Evolutionary conservation across 1,140 invertebrate species (phyloP).

Genomic region (Caenorhabditis brenneri): DNA sequence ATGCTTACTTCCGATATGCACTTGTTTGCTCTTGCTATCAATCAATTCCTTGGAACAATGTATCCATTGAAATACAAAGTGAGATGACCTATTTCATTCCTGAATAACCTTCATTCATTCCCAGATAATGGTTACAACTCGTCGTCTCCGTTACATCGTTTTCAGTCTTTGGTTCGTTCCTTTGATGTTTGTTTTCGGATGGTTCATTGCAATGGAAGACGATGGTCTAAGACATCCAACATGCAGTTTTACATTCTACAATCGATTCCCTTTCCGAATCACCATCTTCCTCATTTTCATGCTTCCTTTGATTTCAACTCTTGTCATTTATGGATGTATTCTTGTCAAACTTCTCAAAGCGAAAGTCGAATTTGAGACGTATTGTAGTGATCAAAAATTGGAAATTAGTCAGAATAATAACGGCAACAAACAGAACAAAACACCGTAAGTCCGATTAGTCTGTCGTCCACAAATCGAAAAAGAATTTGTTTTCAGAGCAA

Average conservation of each 20-base stretch:
- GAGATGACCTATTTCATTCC: background rate
- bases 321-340: conserved; percentile 60
- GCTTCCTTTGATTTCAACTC: conserved; percentile 59
- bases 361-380: conserved; percentile 61
- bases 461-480: too few relatives aligned
- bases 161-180: conserved; percentile 59
- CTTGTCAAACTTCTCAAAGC: conserved; percentile 59
- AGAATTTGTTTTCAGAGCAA: background rate
- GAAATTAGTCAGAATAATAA: background rate
- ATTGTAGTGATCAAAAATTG: background rate
- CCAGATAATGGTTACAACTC: conserved; percentile 63
- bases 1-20: conserved; percentile 66
- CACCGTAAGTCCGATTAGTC: background rate
- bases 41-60: conserved; percentile 65
- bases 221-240: conserved; percentile 39
- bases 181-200: conserved; percentile 53
- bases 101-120: background rate
- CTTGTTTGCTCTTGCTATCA: conserved; percentile 64
- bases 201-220: conserved; percentile 46
- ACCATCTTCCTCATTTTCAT: conserved; percentile 64
- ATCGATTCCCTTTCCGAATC: conserved; percentile 62
- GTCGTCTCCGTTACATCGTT: conserved; percentile 59
- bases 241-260: conserved; percentile 61
- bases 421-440: background rate
- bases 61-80: conserved; percentile 65